Base-by-base conservation (phyloP, 2,888 invertebrate species). In the Plebejus melissa region DNA sequence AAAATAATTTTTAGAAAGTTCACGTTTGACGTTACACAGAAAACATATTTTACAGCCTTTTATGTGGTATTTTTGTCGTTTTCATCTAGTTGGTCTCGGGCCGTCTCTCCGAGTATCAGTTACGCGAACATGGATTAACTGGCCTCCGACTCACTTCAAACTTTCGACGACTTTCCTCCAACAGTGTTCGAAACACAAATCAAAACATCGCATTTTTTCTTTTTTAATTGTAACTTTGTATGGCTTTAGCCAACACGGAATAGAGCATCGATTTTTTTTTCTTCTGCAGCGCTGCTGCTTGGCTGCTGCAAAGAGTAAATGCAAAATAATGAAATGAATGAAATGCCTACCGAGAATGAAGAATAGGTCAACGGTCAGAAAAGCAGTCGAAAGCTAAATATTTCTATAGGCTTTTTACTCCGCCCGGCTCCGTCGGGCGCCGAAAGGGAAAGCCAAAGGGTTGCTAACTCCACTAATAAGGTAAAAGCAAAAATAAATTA, bases 401-500 rank as follows among this genome's bases (percentile, higher is more conserved):
- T 36, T 32, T 65, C 28, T 65, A 36, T 65, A 16, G 60, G 32
- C 65, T 4, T 16, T 36, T 65, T 65, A 65, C 65, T 65, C 13
- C 28, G 13, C 13, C n/a, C 65, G 4, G 32, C 32, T 36, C 65
- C 65, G 65, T 13, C 32, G 32, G 13, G 32, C 65, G 32, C 13
- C 11, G 32, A 32, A 36, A 65, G 32, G 13, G 65, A 36, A 36
- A 65, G 65, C 13, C 46, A 41, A 46, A 71, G 46, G 41, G 71
- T 22, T 22, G 71, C 41, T 46, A 41, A 71, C 46, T 71, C 22
- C 32, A 65, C 71, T 71, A 71, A 71, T 71, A 71, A 41, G 41
- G 71, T 71, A 71, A 71, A 46, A 71, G 71, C 71, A 46, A 71
- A 71, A 71, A 41, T 71, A 71, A 71, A 65, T 65, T 65, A 65